phyloP scores from a whole-genome alignment of 2,888 invertebrate species.

The Labia minor region DNA sequence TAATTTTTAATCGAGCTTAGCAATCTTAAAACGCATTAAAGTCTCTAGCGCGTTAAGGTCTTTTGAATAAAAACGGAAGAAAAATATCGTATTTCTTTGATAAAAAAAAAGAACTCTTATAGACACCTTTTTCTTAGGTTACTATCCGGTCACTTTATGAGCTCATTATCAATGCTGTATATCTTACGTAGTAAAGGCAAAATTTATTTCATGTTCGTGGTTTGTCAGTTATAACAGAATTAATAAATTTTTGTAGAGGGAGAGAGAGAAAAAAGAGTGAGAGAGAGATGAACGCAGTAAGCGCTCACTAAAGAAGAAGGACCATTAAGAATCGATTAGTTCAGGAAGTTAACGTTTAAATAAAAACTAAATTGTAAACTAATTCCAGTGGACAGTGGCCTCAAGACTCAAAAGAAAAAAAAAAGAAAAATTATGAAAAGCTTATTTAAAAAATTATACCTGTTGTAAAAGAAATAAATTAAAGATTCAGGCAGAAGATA shows the following conservation, averaged over 20 bases:
- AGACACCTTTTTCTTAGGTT: background rate
- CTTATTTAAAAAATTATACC: slow-evolving; percentile 7
- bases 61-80: background rate
- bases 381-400: slow-evolving; percentile 1
- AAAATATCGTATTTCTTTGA: background rate
- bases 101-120: background rate
- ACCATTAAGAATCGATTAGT: slow-evolving; percentile 13
- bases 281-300: background rate
- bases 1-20: background rate
- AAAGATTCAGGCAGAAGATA: background rate
- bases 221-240: background rate
- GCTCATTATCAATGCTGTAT: background rate
- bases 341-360: slow-evolving; percentile 13
- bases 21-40: slow-evolving; percentile 3
- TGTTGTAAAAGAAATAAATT: slow-evolving; percentile 9
- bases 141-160: slow-evolving; percentile 8
- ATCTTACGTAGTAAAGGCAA: background rate
- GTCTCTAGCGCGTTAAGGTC: background rate
- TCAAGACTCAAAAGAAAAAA: background rate
- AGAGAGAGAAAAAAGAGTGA: background rate
- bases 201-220: background rate
- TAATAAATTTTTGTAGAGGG: background rate
- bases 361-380: slow-evolving; percentile 13
- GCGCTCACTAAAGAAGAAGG: background rate
- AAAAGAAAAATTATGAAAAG: background rate